These are phyloP conservation scores for Hydriomena furcata DNA, from an alignment of 2,888 invertebrate species.

Conservation along the genomic window DNA sequence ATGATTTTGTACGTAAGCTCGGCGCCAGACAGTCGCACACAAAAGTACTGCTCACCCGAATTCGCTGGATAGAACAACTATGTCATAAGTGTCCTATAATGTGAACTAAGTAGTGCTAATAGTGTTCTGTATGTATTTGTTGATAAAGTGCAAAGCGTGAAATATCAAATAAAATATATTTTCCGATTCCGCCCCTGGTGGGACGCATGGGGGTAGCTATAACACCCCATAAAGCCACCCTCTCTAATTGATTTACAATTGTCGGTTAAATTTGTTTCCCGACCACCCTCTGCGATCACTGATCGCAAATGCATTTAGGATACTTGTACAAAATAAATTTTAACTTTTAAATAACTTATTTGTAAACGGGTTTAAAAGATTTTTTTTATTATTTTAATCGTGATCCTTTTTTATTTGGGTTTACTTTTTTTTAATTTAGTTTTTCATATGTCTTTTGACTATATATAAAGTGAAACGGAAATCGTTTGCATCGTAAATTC, in stretches of 20 bases:
- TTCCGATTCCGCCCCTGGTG: conserved; percentile 62
- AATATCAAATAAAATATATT: conserved; percentile 22
- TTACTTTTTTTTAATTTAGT: background rate
- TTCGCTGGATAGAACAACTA: too few relatives aligned
- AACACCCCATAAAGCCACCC: conserved; percentile 78
- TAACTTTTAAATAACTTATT: conserved; percentile 18
- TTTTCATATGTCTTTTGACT: too few relatives aligned
- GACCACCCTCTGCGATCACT: conserved; percentile 72
- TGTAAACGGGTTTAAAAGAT: conserved; percentile 11
- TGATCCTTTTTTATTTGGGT: background rate
- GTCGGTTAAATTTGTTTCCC: conserved; percentile 83
- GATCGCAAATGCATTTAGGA: conserved; percentile 67
- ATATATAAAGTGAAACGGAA: background rate
- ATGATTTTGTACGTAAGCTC: too few relatives aligned
- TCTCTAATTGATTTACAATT: conserved; percentile 84
- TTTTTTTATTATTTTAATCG: background rate
- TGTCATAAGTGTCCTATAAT: too few relatives aligned
- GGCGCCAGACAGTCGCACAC: too few relatives aligned
- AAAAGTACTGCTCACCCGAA: too few relatives aligned
- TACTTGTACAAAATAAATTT: conserved; percentile 36
- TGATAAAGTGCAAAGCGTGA: conserved; percentile 6
- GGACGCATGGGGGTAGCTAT: conserved; percentile 62
- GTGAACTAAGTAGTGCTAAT: too few relatives aligned
- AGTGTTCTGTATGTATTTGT: too few relatives aligned
- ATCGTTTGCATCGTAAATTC: conserved; percentile 19